Evolutionary conservation across 2,888 invertebrate genomes (phyloP), one percentile per base, ranked within the genome.

Genomic region (Papilio elwesi): DNA sequence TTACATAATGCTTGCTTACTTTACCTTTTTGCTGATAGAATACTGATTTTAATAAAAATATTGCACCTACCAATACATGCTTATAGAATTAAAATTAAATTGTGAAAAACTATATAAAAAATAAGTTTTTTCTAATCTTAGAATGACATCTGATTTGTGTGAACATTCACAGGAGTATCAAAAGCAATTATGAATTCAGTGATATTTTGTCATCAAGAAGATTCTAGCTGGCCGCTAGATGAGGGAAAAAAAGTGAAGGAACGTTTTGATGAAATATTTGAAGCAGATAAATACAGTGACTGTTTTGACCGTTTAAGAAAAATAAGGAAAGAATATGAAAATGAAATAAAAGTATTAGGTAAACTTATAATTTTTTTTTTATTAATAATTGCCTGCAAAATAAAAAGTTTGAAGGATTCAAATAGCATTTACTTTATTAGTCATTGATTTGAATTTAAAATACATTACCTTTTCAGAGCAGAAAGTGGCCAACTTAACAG

Each of bases 181-280:
- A 98, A 98, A 85, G 96, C 99, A 0, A 98, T 99, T 74, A 92
- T 99, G 73, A 98, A 98, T 84, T 97, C 98, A 87, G 99, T 99
- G 0, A 97, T 99, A 80, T 99, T 99, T 89, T 99, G 99, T 84
- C 99, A 99, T 87, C 99, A 99, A 95, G 99, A 99, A 89, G 98
- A 99, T 78, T 97, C 98, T 0, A 96, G 96, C 83, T 99, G 99
- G 98, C 99, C 99, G 0, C 91, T 99, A 70, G 98, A 98, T 85
- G 98, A 99, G 87, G 97, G 97, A 0, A 98, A 98, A 86, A 97
- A 97, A 81, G 95, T 99, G 0, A 99, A 99, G 86, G 97, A 97
- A 78, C 97, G 97, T 79, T 99, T 99, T 94, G 99, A 99, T 95
- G 98, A 98, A 76, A 99, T 99, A 79, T 99, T 99, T 93, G 98